Conservation (phyloP, 2,797 vertebrate species). For the Anas georgica region DNA sequence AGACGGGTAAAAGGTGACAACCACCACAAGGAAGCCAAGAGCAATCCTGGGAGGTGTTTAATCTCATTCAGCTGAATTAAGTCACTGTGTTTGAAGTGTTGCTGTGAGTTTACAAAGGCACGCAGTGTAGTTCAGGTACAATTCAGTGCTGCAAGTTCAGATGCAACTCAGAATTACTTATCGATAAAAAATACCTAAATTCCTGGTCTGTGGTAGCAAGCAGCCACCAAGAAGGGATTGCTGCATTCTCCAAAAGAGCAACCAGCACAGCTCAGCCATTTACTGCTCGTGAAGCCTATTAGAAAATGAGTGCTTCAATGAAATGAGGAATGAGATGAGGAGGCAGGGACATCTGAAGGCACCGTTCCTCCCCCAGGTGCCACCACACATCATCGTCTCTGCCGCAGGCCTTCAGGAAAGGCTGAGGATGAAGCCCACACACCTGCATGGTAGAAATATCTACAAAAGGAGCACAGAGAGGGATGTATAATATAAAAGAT, state of each 20-base stretch:
- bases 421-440: background rate
- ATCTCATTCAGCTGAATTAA: constrained; percentile 50
- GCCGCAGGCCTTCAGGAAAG: background rate
- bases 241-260: background rate
- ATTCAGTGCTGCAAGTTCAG: constrained; percentile 7
- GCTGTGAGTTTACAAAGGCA: background rate
- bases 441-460: background rate
- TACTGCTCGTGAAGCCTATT: background rate
- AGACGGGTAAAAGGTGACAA: constrained; percentile 19
- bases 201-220: fast-evolving
- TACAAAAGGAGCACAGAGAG: background rate
- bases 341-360: background rate
- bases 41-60: background rate
- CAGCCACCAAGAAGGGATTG: background rate
- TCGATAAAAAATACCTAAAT: background rate
- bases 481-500: background rate
- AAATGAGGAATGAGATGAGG: background rate
- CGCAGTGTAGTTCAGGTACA: constrained; percentile 6
- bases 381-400: fast-evolving
- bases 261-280: background rate
- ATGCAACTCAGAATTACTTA: background rate
- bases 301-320: constrained; percentile 28
- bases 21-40: constrained; percentile 5
- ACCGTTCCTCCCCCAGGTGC: background rate
- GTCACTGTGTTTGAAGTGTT: background rate